Evolutionary conservation across 2,113 vertebrate species (phyloP).

Genomic region (Aegithalos caudatus): DNA sequence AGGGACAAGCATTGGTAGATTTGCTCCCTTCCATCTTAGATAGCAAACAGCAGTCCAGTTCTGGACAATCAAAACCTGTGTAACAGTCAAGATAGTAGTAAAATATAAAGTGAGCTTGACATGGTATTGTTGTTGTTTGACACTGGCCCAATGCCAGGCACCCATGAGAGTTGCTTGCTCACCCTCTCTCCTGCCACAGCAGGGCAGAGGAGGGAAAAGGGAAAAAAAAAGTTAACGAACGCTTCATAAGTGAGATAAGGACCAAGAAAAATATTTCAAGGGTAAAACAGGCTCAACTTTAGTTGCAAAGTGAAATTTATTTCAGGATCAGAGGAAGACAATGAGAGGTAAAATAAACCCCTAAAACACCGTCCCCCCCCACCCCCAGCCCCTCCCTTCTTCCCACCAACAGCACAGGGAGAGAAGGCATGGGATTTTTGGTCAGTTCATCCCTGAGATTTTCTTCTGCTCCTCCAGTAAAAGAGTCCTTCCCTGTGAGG

Average conservation of each 20-base stretch:
- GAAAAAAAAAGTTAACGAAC: background rate
- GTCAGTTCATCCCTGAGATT: background rate
- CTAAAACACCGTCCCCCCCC: rapidly evolving
- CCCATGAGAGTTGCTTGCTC: rapidly evolving
- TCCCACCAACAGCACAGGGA: background rate
- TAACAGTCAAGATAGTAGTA: background rate
- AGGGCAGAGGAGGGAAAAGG: background rate
- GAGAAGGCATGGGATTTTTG: background rate
- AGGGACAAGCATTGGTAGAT: background rate
- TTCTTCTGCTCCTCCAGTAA: background rate
- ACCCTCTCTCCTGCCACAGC: background rate
- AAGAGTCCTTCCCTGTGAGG: background rate
- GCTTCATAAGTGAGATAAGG: background rate
- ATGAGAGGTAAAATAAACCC: background rate
- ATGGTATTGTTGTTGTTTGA: background rate
- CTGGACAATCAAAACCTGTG: background rate
- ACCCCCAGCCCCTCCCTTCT: background rate
- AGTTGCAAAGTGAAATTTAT: background rate
- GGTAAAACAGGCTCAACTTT: background rate
- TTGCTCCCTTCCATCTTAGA: background rate
- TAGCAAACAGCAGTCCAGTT: background rate
- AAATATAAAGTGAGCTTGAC: background rate
- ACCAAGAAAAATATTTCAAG: background rate
- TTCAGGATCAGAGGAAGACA: background rate
- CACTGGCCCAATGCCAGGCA: background rate